Percentiles rank a stretch among this genome's conserved stretches.
Conservation (phyloP, 1,140 invertebrate genomes). For the Lamellibrachia luymesi region DNA sequence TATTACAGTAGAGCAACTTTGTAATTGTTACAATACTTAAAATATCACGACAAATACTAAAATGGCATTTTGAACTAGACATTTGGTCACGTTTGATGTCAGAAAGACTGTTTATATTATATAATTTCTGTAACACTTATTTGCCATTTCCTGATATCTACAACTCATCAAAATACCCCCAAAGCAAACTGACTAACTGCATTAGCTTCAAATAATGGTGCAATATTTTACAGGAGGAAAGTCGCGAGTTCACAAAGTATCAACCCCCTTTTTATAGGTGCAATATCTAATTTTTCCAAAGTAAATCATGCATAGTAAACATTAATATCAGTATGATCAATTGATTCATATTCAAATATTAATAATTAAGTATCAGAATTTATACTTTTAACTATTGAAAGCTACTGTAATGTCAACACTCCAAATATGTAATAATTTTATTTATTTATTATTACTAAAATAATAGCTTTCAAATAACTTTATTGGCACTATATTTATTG, state of each 20-base stretch:
- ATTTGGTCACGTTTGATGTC: not conserved
- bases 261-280: too few relatives aligned
- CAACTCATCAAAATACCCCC: not conserved
- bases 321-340: too few relatives aligned
- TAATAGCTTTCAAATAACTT: not conserved
- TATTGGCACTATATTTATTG: not conserved
- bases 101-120: not conserved
- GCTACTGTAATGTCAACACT: not conserved
- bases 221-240: not conserved
- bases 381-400: not conserved
- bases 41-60: not conserved
- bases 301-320: too few relatives aligned
- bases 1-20: not conserved
- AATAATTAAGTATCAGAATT: too few relatives aligned
- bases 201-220: not conserved
- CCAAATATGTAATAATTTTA: not conserved
- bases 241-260: too few relatives aligned
- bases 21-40: not conserved
- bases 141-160: not conserved
- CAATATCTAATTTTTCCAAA: too few relatives aligned
- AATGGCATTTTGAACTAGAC: not conserved
- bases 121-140: not conserved
- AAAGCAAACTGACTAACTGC: too few relatives aligned
- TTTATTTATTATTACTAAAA: not conserved
- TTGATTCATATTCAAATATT: not conserved